These are phyloP conservation scores for Cossypha caffra DNA, from an alignment of 2,797 vertebrate genomes.

Conservation along the genomic window DNA sequence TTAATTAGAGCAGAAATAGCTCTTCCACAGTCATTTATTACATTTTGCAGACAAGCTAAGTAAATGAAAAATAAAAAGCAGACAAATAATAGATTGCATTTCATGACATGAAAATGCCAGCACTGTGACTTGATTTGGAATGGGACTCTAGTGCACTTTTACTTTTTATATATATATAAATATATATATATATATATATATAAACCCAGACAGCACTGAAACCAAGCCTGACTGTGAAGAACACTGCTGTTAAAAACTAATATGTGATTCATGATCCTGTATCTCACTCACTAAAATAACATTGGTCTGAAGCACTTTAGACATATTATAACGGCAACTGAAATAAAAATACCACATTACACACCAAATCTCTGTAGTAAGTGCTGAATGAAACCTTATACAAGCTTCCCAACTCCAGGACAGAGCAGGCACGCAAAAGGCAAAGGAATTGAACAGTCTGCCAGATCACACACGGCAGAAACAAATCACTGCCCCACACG, in stretches of 20 bases:
- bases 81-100: background rate
- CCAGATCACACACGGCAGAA: background rate
- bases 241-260: background rate
- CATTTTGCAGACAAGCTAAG: background rate
- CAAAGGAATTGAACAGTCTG: accelerated
- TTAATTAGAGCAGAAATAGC: background rate
- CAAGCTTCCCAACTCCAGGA: background rate
- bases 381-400: background rate
- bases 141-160: background rate
- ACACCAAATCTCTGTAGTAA: background rate
- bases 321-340: background rate
- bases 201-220: background rate
- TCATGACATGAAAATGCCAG: background rate
- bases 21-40: background rate
- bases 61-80: background rate
- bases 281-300: background rate
- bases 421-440: background rate
- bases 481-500: background rate
- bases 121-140: background rate
- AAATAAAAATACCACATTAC: background rate
- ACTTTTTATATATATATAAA: background rate
- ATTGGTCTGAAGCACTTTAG: background rate
- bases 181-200: background rate
- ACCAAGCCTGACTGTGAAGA: background rate
- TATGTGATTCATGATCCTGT: background rate